phyloP scores from a whole-genome alignment of 2,113 vertebrate species.

The Helogale parvula region DNA sequence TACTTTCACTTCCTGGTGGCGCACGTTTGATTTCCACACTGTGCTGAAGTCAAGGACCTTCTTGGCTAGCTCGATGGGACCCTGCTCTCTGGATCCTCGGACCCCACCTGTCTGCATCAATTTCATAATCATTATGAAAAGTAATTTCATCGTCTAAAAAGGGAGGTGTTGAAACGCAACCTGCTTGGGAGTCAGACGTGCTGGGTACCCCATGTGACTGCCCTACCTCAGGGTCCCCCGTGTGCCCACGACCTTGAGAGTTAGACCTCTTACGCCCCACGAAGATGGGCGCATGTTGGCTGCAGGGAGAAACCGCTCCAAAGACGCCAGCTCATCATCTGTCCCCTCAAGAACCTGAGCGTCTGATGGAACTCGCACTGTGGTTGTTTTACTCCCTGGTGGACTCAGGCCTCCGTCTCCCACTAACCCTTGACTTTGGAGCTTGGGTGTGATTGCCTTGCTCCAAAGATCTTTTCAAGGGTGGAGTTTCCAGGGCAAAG shows the following conservation, averaged over 20 bases:
- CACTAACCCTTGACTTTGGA: no score
- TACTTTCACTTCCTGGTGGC: not conserved
- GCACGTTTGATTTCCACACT: not conserved
- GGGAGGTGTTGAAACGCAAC: not conserved
- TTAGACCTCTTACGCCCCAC: rapidly evolving
- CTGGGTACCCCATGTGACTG: not conserved
- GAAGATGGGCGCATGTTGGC: not conserved
- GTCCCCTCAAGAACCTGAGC: not conserved
- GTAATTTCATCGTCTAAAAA: not conserved
- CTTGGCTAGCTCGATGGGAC: not conserved
- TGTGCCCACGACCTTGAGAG: rapidly evolving
- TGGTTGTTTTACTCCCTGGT: rapidly evolving
- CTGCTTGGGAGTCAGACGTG: not conserved
- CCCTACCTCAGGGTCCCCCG: not conserved
- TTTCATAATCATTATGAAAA: not conserved
- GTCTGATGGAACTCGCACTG: not conserved
- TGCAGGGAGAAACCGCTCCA: not conserved
- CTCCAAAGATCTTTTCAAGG: not conserved
- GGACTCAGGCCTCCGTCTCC: not conserved
- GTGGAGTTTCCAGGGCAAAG: not conserved
- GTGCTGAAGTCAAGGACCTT: not conserved
- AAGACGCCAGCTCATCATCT: no score
- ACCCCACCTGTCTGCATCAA: not conserved
- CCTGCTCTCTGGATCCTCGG: not conserved
- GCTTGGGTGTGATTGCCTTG: not conserved